Conservation (phyloP, 2,113 vertebrate species). For the Limnothrissa miodon region DNA sequence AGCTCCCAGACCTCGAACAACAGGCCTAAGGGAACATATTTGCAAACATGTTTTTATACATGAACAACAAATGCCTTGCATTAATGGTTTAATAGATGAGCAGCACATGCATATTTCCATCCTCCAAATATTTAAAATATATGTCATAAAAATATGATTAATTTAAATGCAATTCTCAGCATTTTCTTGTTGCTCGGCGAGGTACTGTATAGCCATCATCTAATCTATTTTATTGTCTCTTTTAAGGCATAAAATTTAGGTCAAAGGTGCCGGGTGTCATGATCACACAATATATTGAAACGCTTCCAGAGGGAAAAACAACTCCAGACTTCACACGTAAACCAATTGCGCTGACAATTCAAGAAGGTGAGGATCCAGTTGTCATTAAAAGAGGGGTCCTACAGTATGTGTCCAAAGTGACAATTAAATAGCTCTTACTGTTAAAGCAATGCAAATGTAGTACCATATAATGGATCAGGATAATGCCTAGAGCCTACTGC, state of each 20-base stretch:
- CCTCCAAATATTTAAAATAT: conserved; percentile 24
- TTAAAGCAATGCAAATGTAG: too few relatives aligned
- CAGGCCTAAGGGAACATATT: too few relatives aligned
- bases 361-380: conserved; percentile 74
- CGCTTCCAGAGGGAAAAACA: conserved; percentile 78
- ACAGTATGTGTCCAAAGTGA: background rate
- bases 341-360: conserved; percentile 81
- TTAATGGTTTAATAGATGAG: background rate
- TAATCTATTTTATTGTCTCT: conserved; percentile 31
- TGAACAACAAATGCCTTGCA: background rate
- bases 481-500: too few relatives aligned
- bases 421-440: background rate
- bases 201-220: background rate
- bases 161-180: background rate
- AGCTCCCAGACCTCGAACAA: too few relatives aligned
- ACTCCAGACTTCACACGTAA: conserved; percentile 84
- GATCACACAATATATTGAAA: conserved; percentile 77
- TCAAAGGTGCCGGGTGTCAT: conserved; percentile 81
- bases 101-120: background rate
- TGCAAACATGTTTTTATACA: background rate
- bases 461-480: background rate
- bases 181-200: background rate
- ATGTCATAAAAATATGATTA: background rate
- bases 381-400: background rate
- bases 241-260: conserved; percentile 71